Evolutionary conservation across 2,113 vertebrate species (phyloP).

Genomic region (Balaeniceps rex): DNA sequence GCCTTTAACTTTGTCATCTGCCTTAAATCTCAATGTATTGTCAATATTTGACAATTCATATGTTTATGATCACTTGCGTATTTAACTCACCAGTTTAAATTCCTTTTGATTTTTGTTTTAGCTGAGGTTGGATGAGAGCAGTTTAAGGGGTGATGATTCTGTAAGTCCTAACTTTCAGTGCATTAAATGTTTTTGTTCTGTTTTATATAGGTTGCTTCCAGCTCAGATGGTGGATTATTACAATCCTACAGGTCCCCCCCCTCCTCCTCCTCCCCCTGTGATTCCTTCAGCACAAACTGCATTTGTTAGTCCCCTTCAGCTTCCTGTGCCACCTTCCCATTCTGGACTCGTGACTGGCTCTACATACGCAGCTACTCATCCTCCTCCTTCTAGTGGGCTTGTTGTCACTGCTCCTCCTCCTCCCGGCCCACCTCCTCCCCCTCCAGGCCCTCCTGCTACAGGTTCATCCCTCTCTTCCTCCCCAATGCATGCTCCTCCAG

Average conservation of each 20-base stretch:
- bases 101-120: neutral
- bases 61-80: neutral
- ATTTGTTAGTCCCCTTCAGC: slow-evolving; percentile 89
- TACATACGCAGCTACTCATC: slow-evolving; percentile 71
- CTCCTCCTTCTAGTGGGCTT: slow-evolving; percentile 76
- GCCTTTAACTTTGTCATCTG: neutral
- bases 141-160: neutral
- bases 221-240: slow-evolving; percentile 88
- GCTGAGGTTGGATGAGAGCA: neutral
- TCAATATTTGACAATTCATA: neutral
- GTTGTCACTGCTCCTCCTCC: slow-evolving; percentile 82
- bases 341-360: slow-evolving; percentile 63
- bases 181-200: slow-evolving; percentile 8
- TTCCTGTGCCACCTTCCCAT: slow-evolving; percentile 74
- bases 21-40: neutral
- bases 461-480: slow-evolving; percentile 77
- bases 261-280: slow-evolving; percentile 84
- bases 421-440: slow-evolving; percentile 87
- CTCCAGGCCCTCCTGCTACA: slow-evolving; percentile 78
- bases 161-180: neutral
- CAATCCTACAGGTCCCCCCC: slow-evolving; percentile 83
- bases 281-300: slow-evolving; percentile 95
- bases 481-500: slow-evolving; percentile 79
- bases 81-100: neutral
- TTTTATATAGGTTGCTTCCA: slow-evolving; percentile 75